Base-by-base conservation (phyloP, 2,797 vertebrate species). In the Fistularia tabacaria region DNA sequence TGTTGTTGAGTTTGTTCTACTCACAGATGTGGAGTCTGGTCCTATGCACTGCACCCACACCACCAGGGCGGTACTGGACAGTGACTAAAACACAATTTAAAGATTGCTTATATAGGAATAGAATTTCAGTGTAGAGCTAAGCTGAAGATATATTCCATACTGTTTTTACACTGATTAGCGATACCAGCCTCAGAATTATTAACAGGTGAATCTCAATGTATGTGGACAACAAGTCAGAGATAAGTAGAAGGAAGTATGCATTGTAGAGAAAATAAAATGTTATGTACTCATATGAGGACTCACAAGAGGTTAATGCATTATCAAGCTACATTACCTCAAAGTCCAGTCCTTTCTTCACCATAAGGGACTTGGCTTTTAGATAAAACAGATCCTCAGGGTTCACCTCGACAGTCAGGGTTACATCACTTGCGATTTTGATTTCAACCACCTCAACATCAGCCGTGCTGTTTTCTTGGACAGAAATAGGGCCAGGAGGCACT, bases 331-430 rank as follows among this genome's bases (percentile, higher is more conserved):
- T 46, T 54, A 56, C 90, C 88, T 92, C 91, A 37, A 85, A 92
- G 66, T 92, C 91, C 51, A 92, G 75, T 14, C 80, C 86, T 60
- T 87, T 90, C 77, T 88, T 90, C 14, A 82, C 71, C 77, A 90
- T 84, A 59, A 92, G 67, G 42, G 69, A 69, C 4, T 76, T 73
- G 7, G 85, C 90, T 12, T 66, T 80, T 45, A 91, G 81, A 68
- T 83, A 86, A 51, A 92, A 92, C 10, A 87, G 65, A 13, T 89
- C 84, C 4, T 85, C 84, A 1, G 89, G 90, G 66, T 92, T 91
- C 57, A 84, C 80, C 0, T 64, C 54, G 6, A 91, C 49, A 0
- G 52, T 85, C 54, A 92, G 79, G 0, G 58, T 76, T 14, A 89
- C 88, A 12, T 89, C 87, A 1, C 57, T 51, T 7, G 42, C 47